Base-by-base conservation (phyloP, 2,888 invertebrate species). In the Theristus sp. region DNA sequence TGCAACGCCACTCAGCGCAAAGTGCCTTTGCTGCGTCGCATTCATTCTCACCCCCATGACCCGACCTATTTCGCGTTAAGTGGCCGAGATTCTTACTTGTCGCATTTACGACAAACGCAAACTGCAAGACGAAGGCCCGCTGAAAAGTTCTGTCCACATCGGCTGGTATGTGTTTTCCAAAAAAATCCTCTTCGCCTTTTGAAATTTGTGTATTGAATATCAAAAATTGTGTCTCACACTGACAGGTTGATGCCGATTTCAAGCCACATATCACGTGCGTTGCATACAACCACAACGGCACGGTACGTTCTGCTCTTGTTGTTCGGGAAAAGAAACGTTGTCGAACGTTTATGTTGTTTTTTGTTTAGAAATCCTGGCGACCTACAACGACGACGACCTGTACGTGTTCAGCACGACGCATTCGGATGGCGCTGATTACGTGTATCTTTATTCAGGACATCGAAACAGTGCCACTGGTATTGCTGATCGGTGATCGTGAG, bases 311-410 rank as follows among this genome's bases (percentile, higher is more conserved):
- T n/a, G n/a, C n/a, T n/a, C n/a, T n/a, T n/a, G n/a, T n/a, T n/a
- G n/a, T n/a, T n/a, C n/a, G n/a, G n/a, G n/a, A n/a, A 38, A 6
- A 38, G 17, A 38, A 38, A 38, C n/a, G n/a, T n/a, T n/a, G n/a
- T n/a, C n/a, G n/a, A 38, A 38, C 38, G 38, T 38, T 38, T 38
- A 13, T 38, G 38, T 17, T 38, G 6, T 38, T 38, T 38, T 38
- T 38, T 38, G 20, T 62, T 26, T 67, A 58, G 89, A 91, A 79
- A 83, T 94, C 59, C 78, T 94, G 20, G 90, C 86, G n/a, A 87
- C 89, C 0, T 93, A 91, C 75, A 90, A 87, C 75, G 89, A 91
- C 72, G 89, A 89, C 64, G 86, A 88, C 68, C 86, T 94, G 66
- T 93, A 88, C 76, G 78, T 91, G 47, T 93, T 89, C 71, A 84